phyloP scores from a whole-genome alignment of 2,888 invertebrate genomes.

The Eristalinus aeneus region DNA sequence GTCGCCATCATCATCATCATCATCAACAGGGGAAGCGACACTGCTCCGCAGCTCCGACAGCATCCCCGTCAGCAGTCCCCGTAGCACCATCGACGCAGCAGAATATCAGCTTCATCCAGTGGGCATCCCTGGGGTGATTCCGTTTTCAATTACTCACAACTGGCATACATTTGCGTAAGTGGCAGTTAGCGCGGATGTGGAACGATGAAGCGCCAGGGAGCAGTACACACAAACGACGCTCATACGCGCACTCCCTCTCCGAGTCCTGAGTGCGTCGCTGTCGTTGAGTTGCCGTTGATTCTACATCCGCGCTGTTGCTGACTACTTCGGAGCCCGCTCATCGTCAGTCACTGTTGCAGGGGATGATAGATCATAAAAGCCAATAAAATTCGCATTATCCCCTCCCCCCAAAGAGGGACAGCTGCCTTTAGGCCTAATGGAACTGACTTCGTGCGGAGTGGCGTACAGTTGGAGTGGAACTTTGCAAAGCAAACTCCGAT shows the following conservation, averaged over 20 bases:
- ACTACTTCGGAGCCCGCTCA: neutral
- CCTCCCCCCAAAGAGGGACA: constrained; percentile 11
- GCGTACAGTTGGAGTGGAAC: neutral
- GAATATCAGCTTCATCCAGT: constrained; percentile 20
- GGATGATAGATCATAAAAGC: constrained; percentile 32
- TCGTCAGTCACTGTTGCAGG: neutral
- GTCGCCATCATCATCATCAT: constrained; percentile 2
- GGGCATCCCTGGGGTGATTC: constrained; percentile 45
- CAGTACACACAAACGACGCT: neutral
- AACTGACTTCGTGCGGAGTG: constrained; percentile 16
- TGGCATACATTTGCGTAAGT: constrained; percentile 47
- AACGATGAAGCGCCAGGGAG: constrained; percentile 7
- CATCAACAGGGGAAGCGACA: neutral
- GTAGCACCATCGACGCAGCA: neutral
- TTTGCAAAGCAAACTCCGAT: neutral
- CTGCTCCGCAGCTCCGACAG: too few relatives aligned
- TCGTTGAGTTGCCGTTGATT: neutral
- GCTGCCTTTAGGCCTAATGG: constrained; percentile 18
- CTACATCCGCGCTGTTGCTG: constrained; percentile 19
- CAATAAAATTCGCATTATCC: constrained; percentile 55
- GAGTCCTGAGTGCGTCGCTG: constrained; percentile 6
- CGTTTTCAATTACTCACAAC: constrained; percentile 46
- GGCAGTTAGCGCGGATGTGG: constrained; percentile 16
- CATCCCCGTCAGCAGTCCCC: neutral
- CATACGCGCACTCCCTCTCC: too few relatives aligned